phyloP scores from a whole-genome alignment of 2,888 invertebrate species.

The Eutolmus rufibarbis region DNA sequence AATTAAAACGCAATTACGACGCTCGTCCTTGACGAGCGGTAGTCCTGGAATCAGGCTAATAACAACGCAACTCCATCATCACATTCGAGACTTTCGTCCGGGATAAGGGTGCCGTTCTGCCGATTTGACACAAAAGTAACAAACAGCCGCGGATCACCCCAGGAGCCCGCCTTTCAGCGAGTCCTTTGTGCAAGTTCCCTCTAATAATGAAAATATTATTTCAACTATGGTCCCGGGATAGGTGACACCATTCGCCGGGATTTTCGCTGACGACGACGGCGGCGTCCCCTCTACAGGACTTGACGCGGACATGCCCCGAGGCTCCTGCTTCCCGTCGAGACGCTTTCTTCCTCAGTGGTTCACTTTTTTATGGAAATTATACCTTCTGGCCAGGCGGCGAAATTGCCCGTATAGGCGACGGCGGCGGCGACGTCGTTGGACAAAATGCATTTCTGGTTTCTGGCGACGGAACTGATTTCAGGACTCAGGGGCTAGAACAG shows the following conservation, averaged over 20 bases:
- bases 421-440: neutral
- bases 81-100: neutral
- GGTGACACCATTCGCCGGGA: neutral
- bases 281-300: neutral
- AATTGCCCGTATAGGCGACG: constrained; percentile 41
- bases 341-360: neutral
- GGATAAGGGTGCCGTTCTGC: neutral
- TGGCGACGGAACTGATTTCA: neutral
- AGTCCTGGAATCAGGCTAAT: constrained; percentile 29
- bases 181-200: constrained; percentile 20
- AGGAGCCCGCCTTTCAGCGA: neutral
- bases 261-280: neutral
- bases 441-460: constrained; percentile 24
- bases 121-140: constrained; percentile 26
- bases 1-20: constrained; percentile 41
- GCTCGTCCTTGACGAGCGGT: constrained; percentile 2
- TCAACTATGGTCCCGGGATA: neutral
- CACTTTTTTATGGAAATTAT: constrained; percentile 14
- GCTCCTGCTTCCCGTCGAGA: neutral
- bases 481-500: neutral
- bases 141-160: constrained; percentile 6
- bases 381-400: constrained; percentile 33
- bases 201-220: constrained; percentile 45
- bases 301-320: neutral
- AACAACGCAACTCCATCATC: constrained; percentile 1